Evolutionary conservation across 2,888 invertebrate genomes (phyloP), one percentile per base, ranked within the genome.

Genomic region (Willowsia nigromaculata): DNA sequence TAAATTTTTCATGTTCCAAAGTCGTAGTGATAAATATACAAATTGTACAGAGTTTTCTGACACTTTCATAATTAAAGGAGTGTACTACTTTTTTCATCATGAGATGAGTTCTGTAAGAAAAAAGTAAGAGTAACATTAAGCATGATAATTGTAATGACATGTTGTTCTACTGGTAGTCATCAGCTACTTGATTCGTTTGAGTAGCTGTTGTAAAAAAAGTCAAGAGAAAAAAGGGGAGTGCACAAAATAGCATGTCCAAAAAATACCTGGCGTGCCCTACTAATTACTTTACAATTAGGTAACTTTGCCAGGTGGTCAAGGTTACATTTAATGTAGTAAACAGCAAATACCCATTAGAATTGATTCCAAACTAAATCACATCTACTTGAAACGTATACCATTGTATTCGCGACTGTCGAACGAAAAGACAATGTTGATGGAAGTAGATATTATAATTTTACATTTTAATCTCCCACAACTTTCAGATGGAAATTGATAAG

Each of bases 11-110:
- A 65, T 76, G 22, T 65, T 56, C 74, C 74, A 84, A 74, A 76
- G 56, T 37, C 37, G 40, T 47, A n/a, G 27, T 47, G 47, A 68
- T 68, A 68, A 68, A 68, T 68, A 68, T 68, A 13, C 40, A 68
- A n/a, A 18, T 68, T 40, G 22, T n/a, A 68, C 37, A 22, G 68
- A 40, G 37, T 76, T 68, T 47, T 76, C 71, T 83, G 88, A 88
- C 88, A 83, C 43, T 62, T 88, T 88, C 83, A 74, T 88, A 74
- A 88, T 68, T 82, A 82, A 82, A 82, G 65, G 65, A 65, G 65
- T 62, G 62, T 53, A 78, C 33, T 56, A 37, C 18, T 53, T 33
- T 33, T 27, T 30, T n/a, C 56, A 37, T 5, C 11, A 74, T 47
- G 27, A 74, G 18, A 22, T 27, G 50, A 18, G 13, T 22, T 27